Evolutionary conservation across 2,113 vertebrate species (phyloP).

Genomic region (Struthidea cinerea): DNA sequence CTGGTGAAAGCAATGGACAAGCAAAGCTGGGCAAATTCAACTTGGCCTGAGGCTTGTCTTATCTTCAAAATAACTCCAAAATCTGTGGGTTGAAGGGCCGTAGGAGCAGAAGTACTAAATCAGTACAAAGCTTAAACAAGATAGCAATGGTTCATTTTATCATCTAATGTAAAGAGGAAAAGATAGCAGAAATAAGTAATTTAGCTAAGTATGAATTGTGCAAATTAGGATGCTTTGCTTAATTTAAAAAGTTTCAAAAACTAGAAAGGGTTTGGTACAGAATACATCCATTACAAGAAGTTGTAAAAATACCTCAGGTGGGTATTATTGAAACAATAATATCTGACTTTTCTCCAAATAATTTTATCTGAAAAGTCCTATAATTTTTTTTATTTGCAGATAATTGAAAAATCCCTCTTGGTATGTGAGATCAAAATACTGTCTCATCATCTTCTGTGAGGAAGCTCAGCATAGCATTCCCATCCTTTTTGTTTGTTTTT

Average conservation of each 20-base stretch:
- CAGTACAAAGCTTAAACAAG: not conserved
- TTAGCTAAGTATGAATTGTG: not conserved
- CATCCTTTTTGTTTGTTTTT: not conserved
- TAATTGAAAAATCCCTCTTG: not conserved
- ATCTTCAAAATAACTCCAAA: not conserved
- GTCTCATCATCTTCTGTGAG: not conserved
- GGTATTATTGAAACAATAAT: not conserved
- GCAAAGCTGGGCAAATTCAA: not conserved
- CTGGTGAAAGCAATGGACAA: not conserved
- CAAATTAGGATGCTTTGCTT: not conserved
- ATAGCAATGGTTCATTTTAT: not conserved
- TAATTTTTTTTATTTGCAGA: not conserved
- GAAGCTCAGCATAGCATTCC: not conserved
- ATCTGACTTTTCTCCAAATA: not conserved
- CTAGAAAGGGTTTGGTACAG: not conserved
- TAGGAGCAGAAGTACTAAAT: not conserved
- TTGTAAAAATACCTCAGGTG: not conserved
- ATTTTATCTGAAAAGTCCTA: not conserved
- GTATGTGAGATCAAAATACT: not conserved
- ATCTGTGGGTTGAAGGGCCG: not conserved
- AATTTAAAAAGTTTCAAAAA: not conserved
- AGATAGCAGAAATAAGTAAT: not conserved
- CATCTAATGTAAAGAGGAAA: not conserved
- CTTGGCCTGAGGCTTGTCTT: not conserved
- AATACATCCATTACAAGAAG: not conserved